Percentiles rank a stretch among this genome's conserved stretches.
Conservation (phyloP, 2,797 vertebrate genomes). For the Chromobotia macracanthus region DNA sequence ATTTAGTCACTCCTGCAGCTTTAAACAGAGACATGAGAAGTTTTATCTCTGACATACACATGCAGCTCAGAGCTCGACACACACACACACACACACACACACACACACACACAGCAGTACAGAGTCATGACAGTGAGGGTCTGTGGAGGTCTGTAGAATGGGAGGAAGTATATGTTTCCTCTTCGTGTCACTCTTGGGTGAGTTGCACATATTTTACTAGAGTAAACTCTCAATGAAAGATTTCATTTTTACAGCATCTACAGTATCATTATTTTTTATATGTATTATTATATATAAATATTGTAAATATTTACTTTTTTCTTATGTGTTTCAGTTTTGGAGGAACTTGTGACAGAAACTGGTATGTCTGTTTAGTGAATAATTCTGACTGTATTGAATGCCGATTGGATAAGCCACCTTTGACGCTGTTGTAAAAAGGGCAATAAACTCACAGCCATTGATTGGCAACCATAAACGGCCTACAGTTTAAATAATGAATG, state of each 20-base stretch:
- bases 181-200: slow-evolving; percentile 69
- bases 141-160: slow-evolving; percentile 62
- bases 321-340: slow-evolving; percentile 65
- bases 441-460: background rate
- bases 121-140: slow-evolving; percentile 46
- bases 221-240: background rate
- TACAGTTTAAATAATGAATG: too few species aligned
- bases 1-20: background rate
- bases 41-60: background rate
- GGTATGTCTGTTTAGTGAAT: slow-evolving; percentile 24
- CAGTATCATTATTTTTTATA: background rate
- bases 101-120: background rate
- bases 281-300: too few species aligned
- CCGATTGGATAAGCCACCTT: background rate
- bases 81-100: slow-evolving; percentile 43
- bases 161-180: slow-evolving; percentile 44
- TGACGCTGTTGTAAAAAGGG: background rate
- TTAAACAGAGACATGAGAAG: background rate
- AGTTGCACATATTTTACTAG: slow-evolving; percentile 58
- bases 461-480: too few species aligned
- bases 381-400: slow-evolving; percentile 5
- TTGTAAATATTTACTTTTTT: background rate
- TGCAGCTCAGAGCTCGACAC: background rate
- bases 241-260: too few species aligned
- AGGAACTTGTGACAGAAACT: slow-evolving; percentile 48